These are phyloP conservation scores for Meteorus colon DNA, from an alignment of 2,888 invertebrate genomes.

Conservation along the genomic window DNA sequence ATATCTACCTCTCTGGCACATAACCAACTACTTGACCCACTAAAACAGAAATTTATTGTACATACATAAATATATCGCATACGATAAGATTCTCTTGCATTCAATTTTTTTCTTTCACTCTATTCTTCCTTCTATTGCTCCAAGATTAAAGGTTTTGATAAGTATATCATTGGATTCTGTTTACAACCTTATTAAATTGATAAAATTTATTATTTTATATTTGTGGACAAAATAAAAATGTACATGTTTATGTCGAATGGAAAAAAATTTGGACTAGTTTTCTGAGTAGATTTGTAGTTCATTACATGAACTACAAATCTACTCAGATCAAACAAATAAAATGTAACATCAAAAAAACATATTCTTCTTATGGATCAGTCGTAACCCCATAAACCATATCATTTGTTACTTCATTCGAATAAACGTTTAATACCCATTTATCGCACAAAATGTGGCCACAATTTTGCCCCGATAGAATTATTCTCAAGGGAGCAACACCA, in stretches of 20 bases:
- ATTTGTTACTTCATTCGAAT: slow-evolving; percentile 14
- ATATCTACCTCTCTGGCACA: slow-evolving; percentile 1
- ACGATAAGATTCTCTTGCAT: slow-evolving; percentile 24
- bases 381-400: neutral
- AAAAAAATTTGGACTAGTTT: too few relatives aligned
- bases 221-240: neutral
- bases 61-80: slow-evolving; percentile 5
- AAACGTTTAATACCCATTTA: neutral
- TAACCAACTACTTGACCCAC: slow-evolving; percentile 26
- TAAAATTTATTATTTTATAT: neutral
- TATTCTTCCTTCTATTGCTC: neutral
- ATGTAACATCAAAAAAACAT: neutral
- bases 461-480: slow-evolving; percentile 29
- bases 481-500: slow-evolving; percentile 30
- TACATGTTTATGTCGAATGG: too few relatives aligned
- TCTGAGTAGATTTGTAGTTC: too few relatives aligned
- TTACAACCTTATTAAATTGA: neutral
- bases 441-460: neutral
- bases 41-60: slow-evolving; percentile 10
- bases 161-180: neutral
- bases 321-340: too few relatives aligned
- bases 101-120: slow-evolving; percentile 1
- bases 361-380: neutral
- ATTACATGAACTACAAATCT: too few relatives aligned
- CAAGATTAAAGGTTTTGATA: neutral